Base-by-base conservation (phyloP, 2,888 invertebrate genomes). In the Lepidonotus clava region DNA sequence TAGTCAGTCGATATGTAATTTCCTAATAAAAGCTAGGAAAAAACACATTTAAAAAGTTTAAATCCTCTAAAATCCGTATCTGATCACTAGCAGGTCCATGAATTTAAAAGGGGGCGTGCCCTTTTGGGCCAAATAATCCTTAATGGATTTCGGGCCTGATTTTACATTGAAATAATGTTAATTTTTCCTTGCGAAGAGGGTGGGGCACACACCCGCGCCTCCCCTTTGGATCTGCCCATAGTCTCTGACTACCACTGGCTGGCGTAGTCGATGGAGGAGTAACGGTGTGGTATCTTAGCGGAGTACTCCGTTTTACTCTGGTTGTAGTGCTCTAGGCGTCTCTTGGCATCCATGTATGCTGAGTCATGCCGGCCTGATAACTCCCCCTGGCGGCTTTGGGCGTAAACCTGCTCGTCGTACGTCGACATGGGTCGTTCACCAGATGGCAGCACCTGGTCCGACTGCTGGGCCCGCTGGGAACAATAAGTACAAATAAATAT, bases 211-310 rank as follows among this genome's bases (percentile, higher is more conserved):
- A 11, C 18, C 46, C 46, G 46, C 8, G 46, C 8, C 2, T 18
- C 53, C 53, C 11, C 4, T 1, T 53, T 1, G 24, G 28, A n/a
- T n/a, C n/a, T n/a, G n/a, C n/a, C n/a, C n/a, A n/a, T n/a, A n/a
- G 14, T 51, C 21, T 51, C 21, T 14, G 76, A 18, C 80, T 80
- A 80, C 80, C 80, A 80, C 28, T 80, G 80, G 21, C 80, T 80
- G 4, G 4, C 34, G 51, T 80, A 80, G 51, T 80, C 80, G 11
- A 41, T 21, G 24, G 41, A 41, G 46, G 77, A 38, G 77, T 80
- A 86, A 18, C 86, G 40, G 77, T 86, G 51, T 4, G n/a, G 77
- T 36, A 86, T 34, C 34, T 86, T 86, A 1, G 77, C 86, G 18
- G 86, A 86, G 56, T 80, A 86, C 28, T 85, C 76, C 28, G 18